Conservation (phyloP, 37 sponge, comb jelly and placozoan species). For the Corticium candelabrum region DNA sequence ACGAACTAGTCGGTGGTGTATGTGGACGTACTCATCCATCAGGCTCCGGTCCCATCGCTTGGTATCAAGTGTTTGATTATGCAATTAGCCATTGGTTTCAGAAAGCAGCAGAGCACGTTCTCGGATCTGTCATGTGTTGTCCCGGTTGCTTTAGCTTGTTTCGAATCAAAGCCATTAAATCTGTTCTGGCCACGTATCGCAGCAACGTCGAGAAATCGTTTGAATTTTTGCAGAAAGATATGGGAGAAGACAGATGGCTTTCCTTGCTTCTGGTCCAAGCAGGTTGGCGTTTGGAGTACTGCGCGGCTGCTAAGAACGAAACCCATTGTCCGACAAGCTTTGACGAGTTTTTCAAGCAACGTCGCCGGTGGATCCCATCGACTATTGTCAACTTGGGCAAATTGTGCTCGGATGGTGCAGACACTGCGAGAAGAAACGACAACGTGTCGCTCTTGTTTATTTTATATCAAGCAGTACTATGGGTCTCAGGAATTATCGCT, state of each 20-base stretch:
- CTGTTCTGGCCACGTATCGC: constrained; percentile 51
- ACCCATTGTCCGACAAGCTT: constrained; percentile 66
- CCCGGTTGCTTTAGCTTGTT: constrained; percentile 77
- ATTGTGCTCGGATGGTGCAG: constrained; percentile 30
- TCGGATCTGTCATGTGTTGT: too few species aligned
- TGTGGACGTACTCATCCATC: constrained; percentile 76
- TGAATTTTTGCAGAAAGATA: constrained; percentile 79
- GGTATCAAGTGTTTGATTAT: constrained; percentile 85
- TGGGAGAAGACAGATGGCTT: constrained; percentile 91
- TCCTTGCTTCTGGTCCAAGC: constrained; percentile 70
- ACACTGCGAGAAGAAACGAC: constrained; percentile 42
- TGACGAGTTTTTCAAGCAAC: constrained; percentile 75
- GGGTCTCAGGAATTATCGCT: constrained; percentile 52
- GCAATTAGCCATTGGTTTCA: constrained; percentile 83
- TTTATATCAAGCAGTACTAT: constrained; percentile 50
- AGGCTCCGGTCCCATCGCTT: constrained; percentile 58
- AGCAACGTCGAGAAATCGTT: constrained; percentile 35
- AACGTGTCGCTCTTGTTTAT: constrained; percentile 54
- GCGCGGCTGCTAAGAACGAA: constrained; percentile 56
- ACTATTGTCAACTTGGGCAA: constrained; percentile 63
- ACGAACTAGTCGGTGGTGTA: constrained; percentile 63
- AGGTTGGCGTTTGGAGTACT: constrained; percentile 71
- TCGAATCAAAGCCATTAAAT: constrained; percentile 50
- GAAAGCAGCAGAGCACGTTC: too few species aligned
- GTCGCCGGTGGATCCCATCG: constrained; percentile 78